Base-by-base conservation (phyloP, 2,888 invertebrate species). In the Hoplodrina blanda region DNA sequence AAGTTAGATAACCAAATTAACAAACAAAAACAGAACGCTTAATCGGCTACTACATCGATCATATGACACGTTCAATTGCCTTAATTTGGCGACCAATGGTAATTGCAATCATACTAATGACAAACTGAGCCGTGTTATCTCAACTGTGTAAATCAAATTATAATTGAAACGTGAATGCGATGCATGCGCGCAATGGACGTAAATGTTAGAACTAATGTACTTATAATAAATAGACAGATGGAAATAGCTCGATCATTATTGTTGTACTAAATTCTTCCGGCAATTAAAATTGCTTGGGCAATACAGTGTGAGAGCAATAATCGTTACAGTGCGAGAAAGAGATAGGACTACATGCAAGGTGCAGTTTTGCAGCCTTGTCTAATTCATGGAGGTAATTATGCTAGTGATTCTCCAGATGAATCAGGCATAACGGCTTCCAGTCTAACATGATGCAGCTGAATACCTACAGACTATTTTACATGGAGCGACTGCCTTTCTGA, bases 91-190 rank as follows among this genome's bases (percentile, higher is more conserved):
- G 44, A 37, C 73, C 68, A 55, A 80, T 70, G 72, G 61, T 69
- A 72, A 83, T 80, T 76, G 73, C 81, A 77, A 81, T 81, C 81
- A 65, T 66, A 71, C 78, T 85, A 87, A 88, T 87, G 80, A 83
- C 71, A 75, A 65, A 80, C 49, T 79, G 68, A 76, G 65, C 69
- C 33, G 52, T 67, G 67, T 81, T 84, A 81, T 84, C 75, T 69
- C 75, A 70, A 62, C 82, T 62, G 73, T 73, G 57, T 78, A 78
- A 78, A 80, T 82, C 78, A 77, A 76, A 69, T 84, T 69, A 73
- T 73, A 70, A 78, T 80, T 80, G 74, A 81, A 85, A 78, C 73
- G 60, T 53, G 62, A 69, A 72, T 76, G 73, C 63, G 72, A 60
- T 67, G 63, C 37, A 69, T 63, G 68, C 60, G 62, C 25, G 13